Conservation (phyloP, 2,113 vertebrate species). For the Microcebus ravelobensis region DNA sequence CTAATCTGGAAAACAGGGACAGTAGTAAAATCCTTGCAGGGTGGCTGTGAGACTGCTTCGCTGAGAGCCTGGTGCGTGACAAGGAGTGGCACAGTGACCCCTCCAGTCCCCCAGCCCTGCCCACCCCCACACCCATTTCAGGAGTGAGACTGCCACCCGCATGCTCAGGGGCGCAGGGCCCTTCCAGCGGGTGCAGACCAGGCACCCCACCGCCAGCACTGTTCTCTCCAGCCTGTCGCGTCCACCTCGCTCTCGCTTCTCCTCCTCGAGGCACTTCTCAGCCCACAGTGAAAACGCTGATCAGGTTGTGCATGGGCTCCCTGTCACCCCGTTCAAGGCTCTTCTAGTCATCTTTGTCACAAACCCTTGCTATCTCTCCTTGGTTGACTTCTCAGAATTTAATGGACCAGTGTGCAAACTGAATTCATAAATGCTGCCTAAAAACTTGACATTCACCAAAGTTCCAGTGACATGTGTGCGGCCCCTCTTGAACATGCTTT, state of each 20-base stretch:
- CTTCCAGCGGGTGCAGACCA: not conserved
- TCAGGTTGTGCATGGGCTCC: not conserved
- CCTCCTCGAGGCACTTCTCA: not conserved
- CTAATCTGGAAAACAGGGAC: not conserved
- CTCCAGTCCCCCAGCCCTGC: not conserved
- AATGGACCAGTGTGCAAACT: not conserved
- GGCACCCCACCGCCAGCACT: not conserved
- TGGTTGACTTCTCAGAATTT: not conserved
- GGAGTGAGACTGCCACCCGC: not conserved
- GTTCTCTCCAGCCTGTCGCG: not conserved
- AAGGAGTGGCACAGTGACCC: too few relatives aligned
- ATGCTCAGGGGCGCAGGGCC: not conserved
- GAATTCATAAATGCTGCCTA: not conserved
- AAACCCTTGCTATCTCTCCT: not conserved
- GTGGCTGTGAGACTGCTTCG: not conserved
- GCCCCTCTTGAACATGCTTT: not conserved
- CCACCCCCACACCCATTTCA: not conserved
- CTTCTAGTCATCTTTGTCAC: not conserved
- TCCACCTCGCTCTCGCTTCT: not conserved
- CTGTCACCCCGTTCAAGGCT: not conserved
- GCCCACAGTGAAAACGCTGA: not conserved
- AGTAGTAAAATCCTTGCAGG: not conserved
- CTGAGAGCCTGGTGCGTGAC: not conserved
- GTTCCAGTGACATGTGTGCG: not conserved
- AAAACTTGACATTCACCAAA: not conserved